A percentile compares a stretch with the other conserved stretches of the same genome.
These are phyloP conservation scores for Neodiprion lecontei DNA, from an alignment of 1,140 invertebrate genomes.

Conservation along the genomic window DNA sequence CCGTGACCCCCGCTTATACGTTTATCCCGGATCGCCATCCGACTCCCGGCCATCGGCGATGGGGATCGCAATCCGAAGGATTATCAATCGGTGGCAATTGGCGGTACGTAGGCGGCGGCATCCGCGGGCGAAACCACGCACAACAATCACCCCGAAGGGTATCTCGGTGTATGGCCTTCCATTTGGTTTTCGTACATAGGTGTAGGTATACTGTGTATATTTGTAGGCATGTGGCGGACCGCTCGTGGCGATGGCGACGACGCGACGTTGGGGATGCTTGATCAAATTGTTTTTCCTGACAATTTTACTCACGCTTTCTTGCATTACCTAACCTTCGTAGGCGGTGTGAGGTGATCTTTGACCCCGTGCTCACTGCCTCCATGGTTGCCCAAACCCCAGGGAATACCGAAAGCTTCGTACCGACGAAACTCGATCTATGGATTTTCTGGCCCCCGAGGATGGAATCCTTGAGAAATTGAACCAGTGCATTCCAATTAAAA, in stretches of 20 bases:
- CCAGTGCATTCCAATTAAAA: background rate
- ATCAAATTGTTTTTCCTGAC: background rate
- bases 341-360: background rate
- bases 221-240: too few relatives aligned
- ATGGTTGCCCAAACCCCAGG: too few relatives aligned
- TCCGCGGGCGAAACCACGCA: too few relatives aligned
- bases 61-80: background rate
- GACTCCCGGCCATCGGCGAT: background rate
- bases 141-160: background rate
- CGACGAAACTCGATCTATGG: background rate
- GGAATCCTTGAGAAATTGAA: background rate
- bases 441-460: background rate
- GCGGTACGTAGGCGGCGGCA: background rate
- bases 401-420: too few relatives aligned
- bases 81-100: constrained; percentile 7
- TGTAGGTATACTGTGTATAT: background rate
- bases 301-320: background rate
- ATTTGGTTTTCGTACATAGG: background rate
- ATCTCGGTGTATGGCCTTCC: background rate
- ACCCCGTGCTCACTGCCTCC: background rate
- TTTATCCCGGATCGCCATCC: background rate
- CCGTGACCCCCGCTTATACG: background rate
- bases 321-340: background rate
- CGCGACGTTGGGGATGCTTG: background rate
- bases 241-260: background rate